Evolutionary conservation across 2,888 invertebrate species (phyloP).

Genomic region (Drosophila paranaensis): DNA sequence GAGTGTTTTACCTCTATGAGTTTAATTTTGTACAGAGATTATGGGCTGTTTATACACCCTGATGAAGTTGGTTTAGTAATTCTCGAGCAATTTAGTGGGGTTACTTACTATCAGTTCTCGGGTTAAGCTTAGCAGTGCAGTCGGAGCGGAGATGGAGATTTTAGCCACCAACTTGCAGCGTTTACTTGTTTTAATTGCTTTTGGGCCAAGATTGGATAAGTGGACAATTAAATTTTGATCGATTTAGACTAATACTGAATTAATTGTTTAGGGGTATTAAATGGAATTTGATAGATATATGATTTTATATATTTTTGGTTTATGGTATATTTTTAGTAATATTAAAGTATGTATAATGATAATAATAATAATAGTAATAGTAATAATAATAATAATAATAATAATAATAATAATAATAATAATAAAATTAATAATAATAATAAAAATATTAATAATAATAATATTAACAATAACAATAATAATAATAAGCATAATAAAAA

Average conservation of each 20-base stretch:
- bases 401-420: too few species aligned
- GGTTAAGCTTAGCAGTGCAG: neutral
- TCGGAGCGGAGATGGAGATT: neutral
- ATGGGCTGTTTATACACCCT: neutral
- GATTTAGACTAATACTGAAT: neutral
- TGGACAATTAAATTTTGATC: neutral
- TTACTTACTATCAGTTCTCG: neutral
- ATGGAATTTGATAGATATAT: neutral
- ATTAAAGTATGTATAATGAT: too few species aligned
- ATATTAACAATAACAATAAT: too few species aligned
- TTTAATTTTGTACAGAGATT: neutral
- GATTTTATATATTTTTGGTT: neutral
- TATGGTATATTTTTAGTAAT: too few species aligned
- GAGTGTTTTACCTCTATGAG: conserved; percentile 22
- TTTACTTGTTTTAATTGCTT: neutral
- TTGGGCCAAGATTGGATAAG: neutral
- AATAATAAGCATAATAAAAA: too few species aligned
- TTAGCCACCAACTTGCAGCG: neutral
- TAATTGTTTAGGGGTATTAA: neutral
- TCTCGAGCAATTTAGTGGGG: neutral
- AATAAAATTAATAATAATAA: too few species aligned
- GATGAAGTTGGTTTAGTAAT: neutral
- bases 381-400: too few species aligned
- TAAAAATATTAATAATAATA: too few species aligned
- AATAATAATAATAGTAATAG: neutral